A percentile compares a stretch with the other conserved stretches of the same genome.
These are phyloP conservation scores for Bombus waltoni DNA, from an alignment of 1,140 invertebrate genomes.

Conservation along the genomic window DNA sequence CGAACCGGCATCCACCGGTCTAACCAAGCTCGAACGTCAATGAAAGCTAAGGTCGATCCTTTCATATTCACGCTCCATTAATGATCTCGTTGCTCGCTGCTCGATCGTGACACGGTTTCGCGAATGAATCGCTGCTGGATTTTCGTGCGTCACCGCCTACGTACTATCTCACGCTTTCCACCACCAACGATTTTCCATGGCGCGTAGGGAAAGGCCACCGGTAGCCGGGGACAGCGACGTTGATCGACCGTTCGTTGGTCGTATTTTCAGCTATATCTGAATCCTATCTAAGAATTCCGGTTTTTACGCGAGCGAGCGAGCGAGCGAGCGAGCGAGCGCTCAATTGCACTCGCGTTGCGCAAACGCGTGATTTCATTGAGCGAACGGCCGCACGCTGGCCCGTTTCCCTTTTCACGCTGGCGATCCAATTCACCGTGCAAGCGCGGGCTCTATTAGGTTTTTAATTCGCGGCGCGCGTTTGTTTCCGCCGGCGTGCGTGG, in stretches of 20 bases:
- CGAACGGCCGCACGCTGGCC: not conserved
- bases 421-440: constrained; percentile 33
- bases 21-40: constrained; percentile 26
- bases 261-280: constrained; percentile 22
- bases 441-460: constrained; percentile 20
- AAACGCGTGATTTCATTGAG: constrained; percentile 42
- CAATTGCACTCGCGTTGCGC: not conserved
- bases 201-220: not conserved
- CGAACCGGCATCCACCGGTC: not conserved
- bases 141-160: constrained; percentile 49
- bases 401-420: constrained; percentile 34
- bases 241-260: not conserved
- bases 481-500: not conserved
- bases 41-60: constrained; percentile 52
- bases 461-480: constrained; percentile 28
- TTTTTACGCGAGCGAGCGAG: constrained; percentile 11
- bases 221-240: not conserved
- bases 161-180: constrained; percentile 46
- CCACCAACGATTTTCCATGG: not conserved
- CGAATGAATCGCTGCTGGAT: constrained; percentile 31
- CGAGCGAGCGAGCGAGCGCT: not conserved
- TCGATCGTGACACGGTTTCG: constrained; percentile 45
- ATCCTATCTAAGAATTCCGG: constrained; percentile 30
- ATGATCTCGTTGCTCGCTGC: constrained; percentile 44
- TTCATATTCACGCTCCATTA: constrained; percentile 57